Conservation (phyloP, 2,113 vertebrate genomes). For the Sterrhoptilus dennistouni region DNA sequence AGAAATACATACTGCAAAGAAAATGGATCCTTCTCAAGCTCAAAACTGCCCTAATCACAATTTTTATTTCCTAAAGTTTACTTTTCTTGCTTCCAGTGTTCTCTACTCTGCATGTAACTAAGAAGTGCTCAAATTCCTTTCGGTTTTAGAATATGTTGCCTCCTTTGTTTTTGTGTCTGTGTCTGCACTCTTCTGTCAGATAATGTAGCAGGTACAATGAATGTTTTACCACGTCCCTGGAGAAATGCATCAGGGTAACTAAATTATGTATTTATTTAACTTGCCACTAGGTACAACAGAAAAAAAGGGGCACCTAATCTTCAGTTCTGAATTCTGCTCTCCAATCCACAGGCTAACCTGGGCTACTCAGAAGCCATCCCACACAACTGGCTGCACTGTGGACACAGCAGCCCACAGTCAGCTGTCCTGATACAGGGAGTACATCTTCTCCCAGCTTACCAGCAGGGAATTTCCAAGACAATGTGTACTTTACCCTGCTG, state of each 20-base stretch:
- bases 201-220: fast-evolving
- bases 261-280: not conserved
- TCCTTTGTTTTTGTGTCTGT: not conserved
- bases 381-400: not conserved
- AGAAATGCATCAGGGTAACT: not conserved
- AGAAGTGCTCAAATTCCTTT: not conserved
- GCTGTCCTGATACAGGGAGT: not conserved
- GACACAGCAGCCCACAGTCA: not conserved
- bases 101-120: not conserved
- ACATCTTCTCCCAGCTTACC: not conserved
- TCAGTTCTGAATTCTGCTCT: not conserved
- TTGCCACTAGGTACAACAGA: not conserved
- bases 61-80: not conserved
- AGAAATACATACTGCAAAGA: not conserved
- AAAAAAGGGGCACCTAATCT: not conserved
- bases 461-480: not conserved
- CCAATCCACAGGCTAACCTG: not conserved
- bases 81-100: not conserved
- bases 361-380: not conserved
- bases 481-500: not conserved
- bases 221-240: not conserved
- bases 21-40: not conserved
- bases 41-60: not conserved
- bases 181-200: not conserved
- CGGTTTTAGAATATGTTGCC: not conserved